Evolutionary conservation across 2,113 vertebrate genomes (phyloP), one percentile per base, ranked within the genome.

Genomic region (Chaetura pelagica): DNA sequence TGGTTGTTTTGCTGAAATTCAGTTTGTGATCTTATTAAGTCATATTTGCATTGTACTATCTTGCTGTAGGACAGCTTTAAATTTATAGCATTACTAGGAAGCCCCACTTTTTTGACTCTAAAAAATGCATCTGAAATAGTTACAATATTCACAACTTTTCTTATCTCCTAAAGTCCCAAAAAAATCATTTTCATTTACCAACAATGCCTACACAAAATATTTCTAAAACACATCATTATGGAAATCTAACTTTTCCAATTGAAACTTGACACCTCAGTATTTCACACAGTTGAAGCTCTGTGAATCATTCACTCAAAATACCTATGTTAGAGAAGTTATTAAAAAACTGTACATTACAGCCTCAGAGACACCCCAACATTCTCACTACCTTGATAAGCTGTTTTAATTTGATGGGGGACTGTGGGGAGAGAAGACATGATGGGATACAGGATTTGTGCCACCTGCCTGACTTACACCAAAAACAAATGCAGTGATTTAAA

Each of bases 11-110:
- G 97, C 97, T 96, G 97, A 98, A 98, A 98, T 98, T 98, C 98
- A 98, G 98, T 98, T 98, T 98, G 98, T 98, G 97, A 98, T 98
- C 97, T 98, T 98, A 98, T 98, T 98, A 98, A 98, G 98, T 98
- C 97, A 66, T 95, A 98, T 98, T 98, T 98, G 98, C 98, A 98
- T 98, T 62, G 75, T 97, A 96, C 87, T 96, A 32, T 96, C 97
- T 98, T 92, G 97, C 97, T 98, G 97, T 97, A 98, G 98, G 97
- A 98, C 97, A 98, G 97, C 97, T 98, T 88, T 97, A 97, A 97
- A 98, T 98, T 97, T 97, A 98, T 97, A 98, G 97, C 94, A 96
- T 97, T 97, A 96, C 96, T 90, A 93, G 96, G 32, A 92, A 96
- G 95, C 86, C 92, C 95, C 92, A 96, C 94, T 97, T 98, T 97